Evolutionary conservation across 2,888 invertebrate species (phyloP).

Genomic region (Caenorhabditis zanzibari): DNA sequence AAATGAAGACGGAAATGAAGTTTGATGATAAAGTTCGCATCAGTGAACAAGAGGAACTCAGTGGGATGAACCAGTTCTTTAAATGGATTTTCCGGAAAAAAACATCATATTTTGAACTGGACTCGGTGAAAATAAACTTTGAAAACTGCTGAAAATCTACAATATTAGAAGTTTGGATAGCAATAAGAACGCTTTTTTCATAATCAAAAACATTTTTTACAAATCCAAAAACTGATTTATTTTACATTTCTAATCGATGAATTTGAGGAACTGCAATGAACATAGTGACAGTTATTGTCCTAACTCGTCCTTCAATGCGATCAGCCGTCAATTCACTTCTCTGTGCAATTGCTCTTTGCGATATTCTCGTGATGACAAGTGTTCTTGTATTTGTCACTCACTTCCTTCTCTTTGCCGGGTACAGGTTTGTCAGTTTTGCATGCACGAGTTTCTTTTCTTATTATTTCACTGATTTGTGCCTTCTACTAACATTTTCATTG

Average conservation of each 20-base stretch:
- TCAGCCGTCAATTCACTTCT: constrained; percentile 78
- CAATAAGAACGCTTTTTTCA: too few species aligned
- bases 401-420: constrained; percentile 77
- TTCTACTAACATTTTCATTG: constrained; percentile 17
- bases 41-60: constrained; percentile 24
- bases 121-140: not conserved
- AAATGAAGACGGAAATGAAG: constrained; percentile 36
- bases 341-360: constrained; percentile 82
- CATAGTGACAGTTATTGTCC: constrained; percentile 79
- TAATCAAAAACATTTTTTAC: too few species aligned
- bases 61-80: constrained; percentile 4
- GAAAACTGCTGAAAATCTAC: not conserved
- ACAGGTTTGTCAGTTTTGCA: constrained; percentile 71
- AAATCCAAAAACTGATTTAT: too few species aligned
- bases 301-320: constrained; percentile 81
- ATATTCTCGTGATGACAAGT: constrained; percentile 81
- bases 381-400: constrained; percentile 80
- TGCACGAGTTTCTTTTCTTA: constrained; percentile 26
- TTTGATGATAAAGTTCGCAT: constrained; percentile 56
- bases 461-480: constrained; percentile 33
- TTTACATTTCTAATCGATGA: too few species aligned
- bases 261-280: constrained; percentile 80
- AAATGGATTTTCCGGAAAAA: constrained; percentile 10
- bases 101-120: constrained; percentile 18
- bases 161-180: not conserved